Base-by-base conservation (phyloP, 2,797 vertebrate genomes). In the Sibirionetta formosa region DNA sequence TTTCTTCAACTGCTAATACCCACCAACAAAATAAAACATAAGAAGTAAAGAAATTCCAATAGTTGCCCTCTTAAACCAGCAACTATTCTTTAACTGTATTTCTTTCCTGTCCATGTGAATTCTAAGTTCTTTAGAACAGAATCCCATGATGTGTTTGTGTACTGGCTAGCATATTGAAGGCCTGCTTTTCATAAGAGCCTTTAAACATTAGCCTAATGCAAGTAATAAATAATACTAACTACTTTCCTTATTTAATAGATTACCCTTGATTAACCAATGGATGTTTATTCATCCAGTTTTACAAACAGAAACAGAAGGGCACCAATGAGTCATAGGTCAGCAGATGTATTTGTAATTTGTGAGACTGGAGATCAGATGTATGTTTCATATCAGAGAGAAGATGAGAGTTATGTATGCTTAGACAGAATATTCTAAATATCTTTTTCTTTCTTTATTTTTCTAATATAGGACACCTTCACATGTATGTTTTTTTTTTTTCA, bases 281-380 rank as follows among this genome's bases (percentile, higher is more conserved):
- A 36, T 80, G 36, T 31, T 82, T 84, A 65, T 63, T 70, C 9
- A 27, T 51, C 42, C 76, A 12, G 13, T 26, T 77, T 79, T 80
- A 44, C 53, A 84, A 87, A 76, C 4, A 76, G 26, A 80, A 75
- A 35, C 16, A 76, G 12, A 82, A 70, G 7, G 70, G 5, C 18
- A 26, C 4, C 42, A 61, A 3, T 17, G 23, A 80, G 26, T 81
- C 1, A 0, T 3, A 6, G 54, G 5, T 65, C 50, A 76, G 20
- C 17, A 9, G 36, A 31, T 17, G 7, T 6, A 10, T 35, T n/a
- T 51, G 54, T 23, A 54, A 24, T 0, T 0, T 19, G 3, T 0
- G 3, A 88, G 20, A 54, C 7, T 22, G 29, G n/a, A 64, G 31
- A 51, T 24, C 11, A 29, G 27, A 23, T 15, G 10, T 11, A 40